Evolutionary conservation across 2,113 vertebrate genomes (phyloP).

Genomic region (Panthera leo): DNA sequence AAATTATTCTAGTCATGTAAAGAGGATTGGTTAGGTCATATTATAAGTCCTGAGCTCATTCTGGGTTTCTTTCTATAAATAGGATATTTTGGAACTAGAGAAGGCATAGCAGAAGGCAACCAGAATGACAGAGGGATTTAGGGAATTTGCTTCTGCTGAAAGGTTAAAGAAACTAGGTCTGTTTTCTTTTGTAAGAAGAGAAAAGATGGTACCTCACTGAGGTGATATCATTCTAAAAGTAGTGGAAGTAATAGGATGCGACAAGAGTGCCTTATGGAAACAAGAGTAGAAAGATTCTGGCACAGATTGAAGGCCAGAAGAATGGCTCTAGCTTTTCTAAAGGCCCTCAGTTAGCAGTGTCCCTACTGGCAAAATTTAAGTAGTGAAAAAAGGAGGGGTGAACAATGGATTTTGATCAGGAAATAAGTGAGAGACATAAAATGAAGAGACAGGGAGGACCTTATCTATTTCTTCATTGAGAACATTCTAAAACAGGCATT

Average conservation of each 20-base stretch:
- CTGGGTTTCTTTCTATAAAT: constrained; percentile 78
- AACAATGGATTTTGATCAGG: background rate
- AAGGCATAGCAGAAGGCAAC: constrained; percentile 82
- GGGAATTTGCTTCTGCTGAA: constrained; percentile 80
- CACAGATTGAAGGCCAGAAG: constrained; percentile 51
- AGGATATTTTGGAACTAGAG: constrained; percentile 80
- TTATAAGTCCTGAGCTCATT: constrained; percentile 80
- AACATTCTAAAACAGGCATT: constrained; percentile 5
- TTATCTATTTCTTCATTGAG: background rate
- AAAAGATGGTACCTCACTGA: constrained; percentile 70
- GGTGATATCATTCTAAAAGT: constrained; percentile 68
- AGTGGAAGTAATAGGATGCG: constrained; percentile 72
- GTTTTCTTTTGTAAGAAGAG: constrained; percentile 76
- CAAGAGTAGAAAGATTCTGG: constrained; percentile 62
- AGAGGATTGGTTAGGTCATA: constrained; percentile 77
- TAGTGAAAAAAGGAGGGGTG: background rate
- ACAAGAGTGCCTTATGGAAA: constrained; percentile 72
- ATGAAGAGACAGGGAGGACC: background rate
- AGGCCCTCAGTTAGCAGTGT: constrained; percentile 24
- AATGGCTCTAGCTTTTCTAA: constrained; percentile 38
- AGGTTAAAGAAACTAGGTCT: constrained; percentile 82
- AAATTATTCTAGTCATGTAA: constrained; percentile 77
- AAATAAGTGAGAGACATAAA: constrained; percentile 16
- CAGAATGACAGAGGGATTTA: constrained; percentile 82
- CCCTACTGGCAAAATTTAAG: constrained; percentile 53